Conservation (phyloP, 2,797 vertebrate genomes). For the Sebastes miniatus region DNA sequence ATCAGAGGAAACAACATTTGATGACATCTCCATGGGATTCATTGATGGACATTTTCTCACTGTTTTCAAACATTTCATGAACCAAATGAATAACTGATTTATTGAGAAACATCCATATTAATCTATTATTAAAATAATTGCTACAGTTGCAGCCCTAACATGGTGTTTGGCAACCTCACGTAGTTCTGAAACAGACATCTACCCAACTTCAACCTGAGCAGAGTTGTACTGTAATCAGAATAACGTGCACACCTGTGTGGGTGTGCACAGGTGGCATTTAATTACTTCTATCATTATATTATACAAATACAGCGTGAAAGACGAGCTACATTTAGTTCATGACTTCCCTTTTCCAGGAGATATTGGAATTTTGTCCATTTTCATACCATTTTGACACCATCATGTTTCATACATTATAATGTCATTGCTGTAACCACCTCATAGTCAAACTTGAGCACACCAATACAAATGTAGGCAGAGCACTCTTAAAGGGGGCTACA, state of each 20-base stretch:
- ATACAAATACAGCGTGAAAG: neutral
- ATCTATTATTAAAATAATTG: neutral
- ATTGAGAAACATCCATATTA: neutral
- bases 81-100: neutral
- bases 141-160: neutral
- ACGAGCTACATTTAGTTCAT: neutral
- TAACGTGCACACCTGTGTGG: too few species aligned
- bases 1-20: neutral
- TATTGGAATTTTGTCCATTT: neutral
- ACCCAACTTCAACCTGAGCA: neutral
- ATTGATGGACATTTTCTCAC: neutral
- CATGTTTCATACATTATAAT: neutral
- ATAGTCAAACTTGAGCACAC: neutral
- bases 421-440: neutral
- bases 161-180: neutral
- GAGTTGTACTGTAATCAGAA: neutral
- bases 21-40: neutral
- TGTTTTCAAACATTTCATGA: neutral
- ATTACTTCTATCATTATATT: neutral
- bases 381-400: neutral
- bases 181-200: neutral
- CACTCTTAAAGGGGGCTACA: constrained; percentile 48
- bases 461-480: constrained; percentile 31
- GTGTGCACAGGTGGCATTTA: neutral
- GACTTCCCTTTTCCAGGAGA: neutral